phyloP scores from a whole-genome alignment of 1,140 invertebrate species.

The Temnothorax nylanderi region DNA sequence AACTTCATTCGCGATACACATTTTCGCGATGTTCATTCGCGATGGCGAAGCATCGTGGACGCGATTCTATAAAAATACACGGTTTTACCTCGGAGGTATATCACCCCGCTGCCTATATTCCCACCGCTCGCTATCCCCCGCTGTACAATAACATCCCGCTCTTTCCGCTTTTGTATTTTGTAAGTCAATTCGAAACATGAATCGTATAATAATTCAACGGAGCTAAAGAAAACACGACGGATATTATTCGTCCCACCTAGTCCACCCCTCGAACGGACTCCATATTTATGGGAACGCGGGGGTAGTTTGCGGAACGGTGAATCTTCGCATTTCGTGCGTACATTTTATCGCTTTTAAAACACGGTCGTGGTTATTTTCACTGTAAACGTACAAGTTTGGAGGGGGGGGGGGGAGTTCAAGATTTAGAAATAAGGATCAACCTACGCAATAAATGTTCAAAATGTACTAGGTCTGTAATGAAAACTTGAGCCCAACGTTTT shows the following conservation, averaged over 20 bases:
- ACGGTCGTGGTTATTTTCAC: conserved; percentile 40
- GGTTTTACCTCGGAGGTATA: conserved; percentile 80
- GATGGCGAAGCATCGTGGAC: conserved; percentile 57
- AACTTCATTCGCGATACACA: conserved; percentile 49
- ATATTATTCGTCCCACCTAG: conserved; percentile 83
- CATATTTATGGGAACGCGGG: conserved; percentile 79
- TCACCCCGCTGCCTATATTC: conserved; percentile 57
- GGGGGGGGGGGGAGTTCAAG: neutral
- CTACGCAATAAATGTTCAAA: neutral
- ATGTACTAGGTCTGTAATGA: neutral
- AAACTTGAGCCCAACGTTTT: neutral
- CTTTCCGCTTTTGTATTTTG: conserved; percentile 85
- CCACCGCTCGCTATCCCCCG: conserved; percentile 73
- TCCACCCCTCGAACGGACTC: conserved; percentile 75
- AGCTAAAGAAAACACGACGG: conserved; percentile 84
- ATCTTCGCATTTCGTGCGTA: conserved; percentile 48
- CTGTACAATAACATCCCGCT: conserved; percentile 85
- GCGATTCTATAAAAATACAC: conserved; percentile 80
- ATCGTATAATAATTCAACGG: conserved; percentile 85
- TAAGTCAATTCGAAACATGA: conserved; percentile 86
- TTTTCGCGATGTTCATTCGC: conserved; percentile 66
- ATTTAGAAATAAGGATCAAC: conserved; percentile 11
- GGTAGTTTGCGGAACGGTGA: conserved; percentile 62
- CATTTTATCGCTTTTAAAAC: conserved; percentile 55
- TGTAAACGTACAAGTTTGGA: conserved; percentile 20